Conservation (phyloP, 2,888 invertebrate genomes). For the Coleophora flavipennella region DNA sequence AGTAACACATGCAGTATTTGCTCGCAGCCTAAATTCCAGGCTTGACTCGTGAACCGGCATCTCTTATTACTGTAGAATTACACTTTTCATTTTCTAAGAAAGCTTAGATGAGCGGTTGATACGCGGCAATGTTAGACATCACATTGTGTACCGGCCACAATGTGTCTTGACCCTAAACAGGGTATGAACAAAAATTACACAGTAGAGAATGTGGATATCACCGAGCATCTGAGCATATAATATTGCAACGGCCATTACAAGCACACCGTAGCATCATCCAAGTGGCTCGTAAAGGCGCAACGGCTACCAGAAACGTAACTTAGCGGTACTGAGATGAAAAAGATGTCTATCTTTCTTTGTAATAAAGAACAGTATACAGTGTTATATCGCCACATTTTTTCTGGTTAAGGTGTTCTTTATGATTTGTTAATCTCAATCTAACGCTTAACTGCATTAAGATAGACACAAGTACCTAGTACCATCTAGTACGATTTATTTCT, state of each 20-base stretch:
- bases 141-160: conserved; percentile 40
- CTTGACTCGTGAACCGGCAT: conserved; percentile 16
- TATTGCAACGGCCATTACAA: conserved; percentile 67
- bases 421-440: conserved; percentile 38
- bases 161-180: conserved; percentile 58
- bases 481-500: too few species aligned
- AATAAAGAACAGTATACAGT: conserved; percentile 50
- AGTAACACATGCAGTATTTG: too few species aligned
- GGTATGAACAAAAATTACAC: conserved; percentile 57
- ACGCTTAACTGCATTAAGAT: too few species aligned
- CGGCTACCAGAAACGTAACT: conserved; percentile 69
- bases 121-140: conserved; percentile 45
- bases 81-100: conserved; percentile 46
- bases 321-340: conserved; percentile 67
- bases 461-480: too few species aligned
- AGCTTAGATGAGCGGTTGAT: conserved; percentile 47
- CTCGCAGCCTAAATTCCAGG: too few species aligned
- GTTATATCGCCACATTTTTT: conserved; percentile 47
- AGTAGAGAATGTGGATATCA: conserved; percentile 61
- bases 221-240: conserved; percentile 61
- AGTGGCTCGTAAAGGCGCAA: conserved; percentile 66
- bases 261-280: conserved; percentile 63
- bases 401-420: conserved; percentile 60
- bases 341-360: conserved; percentile 61
- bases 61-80: conserved; percentile 24